Evolutionary conservation across 2,113 vertebrate genomes (phyloP).

Genomic region (Notothenia coriiceps): DNA sequence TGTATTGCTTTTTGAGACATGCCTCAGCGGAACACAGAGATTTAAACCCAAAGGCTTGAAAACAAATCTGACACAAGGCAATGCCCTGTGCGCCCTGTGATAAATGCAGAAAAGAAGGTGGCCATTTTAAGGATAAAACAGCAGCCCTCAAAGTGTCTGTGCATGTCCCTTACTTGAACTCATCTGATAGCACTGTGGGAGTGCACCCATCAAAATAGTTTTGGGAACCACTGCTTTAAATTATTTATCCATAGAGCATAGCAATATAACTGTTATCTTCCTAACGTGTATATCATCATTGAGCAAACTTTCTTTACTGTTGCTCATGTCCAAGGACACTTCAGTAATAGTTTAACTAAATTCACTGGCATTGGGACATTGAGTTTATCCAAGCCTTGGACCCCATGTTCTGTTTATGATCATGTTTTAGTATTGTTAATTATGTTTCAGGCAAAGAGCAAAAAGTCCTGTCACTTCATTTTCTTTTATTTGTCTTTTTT

Average conservation of each 20-base stretch:
- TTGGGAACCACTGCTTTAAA: neutral
- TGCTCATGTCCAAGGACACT: neutral
- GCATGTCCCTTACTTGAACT: neutral
- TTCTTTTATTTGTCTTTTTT: slow-evolving; percentile 6
- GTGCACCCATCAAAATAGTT: neutral
- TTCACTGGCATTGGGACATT: neutral
- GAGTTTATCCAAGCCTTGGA: slow-evolving; percentile 1
- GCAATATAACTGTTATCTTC: neutral
- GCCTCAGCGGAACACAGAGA: too few species aligned
- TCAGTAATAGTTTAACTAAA: neutral
- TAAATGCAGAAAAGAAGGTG: too few species aligned
- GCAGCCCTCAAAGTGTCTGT: too few species aligned
- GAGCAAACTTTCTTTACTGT: neutral
- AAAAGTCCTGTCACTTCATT: neutral
- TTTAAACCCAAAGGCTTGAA: too few species aligned
- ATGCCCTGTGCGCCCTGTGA: too few species aligned
- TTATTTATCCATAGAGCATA: neutral
- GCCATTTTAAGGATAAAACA: too few species aligned
- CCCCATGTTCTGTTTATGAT: slow-evolving; percentile 9
- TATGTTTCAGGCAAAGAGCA: slow-evolving; percentile 15
- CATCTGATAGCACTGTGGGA: neutral
- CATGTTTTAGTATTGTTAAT: neutral
- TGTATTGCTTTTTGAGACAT: too few species aligned
- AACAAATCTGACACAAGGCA: too few species aligned
- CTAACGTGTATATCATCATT: neutral